A percentile compares a stretch with the other conserved stretches of the same genome.
These are phyloP conservation scores for Pheosia gnoma DNA, from an alignment of 2,888 invertebrate genomes.

Conservation along the genomic window DNA sequence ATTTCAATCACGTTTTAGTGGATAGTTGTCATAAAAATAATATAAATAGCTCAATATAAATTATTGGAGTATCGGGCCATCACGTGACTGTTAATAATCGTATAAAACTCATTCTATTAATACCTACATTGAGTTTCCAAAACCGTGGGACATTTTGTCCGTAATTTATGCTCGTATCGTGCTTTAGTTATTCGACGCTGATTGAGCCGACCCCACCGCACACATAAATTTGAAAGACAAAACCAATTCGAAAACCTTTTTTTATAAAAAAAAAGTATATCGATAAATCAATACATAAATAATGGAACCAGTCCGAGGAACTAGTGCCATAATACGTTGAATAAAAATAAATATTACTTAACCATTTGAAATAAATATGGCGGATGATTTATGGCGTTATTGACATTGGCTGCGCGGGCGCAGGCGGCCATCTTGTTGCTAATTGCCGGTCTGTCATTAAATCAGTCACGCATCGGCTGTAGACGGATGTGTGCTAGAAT, in stretches of 20 bases:
- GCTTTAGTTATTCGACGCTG: slow-evolving; percentile 28
- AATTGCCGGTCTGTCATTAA: slow-evolving; percentile 75
- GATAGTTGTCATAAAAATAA: slow-evolving; percentile 42
- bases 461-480: slow-evolving; percentile 68
- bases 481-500: slow-evolving; percentile 45
- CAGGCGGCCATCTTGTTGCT: slow-evolving; percentile 76
- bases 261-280: slow-evolving; percentile 10
- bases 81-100: slow-evolving; percentile 33
- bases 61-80: slow-evolving; percentile 35
- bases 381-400: slow-evolving; percentile 76
- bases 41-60: slow-evolving; percentile 43
- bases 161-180: slow-evolving; percentile 35
- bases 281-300: slow-evolving; percentile 33
- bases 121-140: slow-evolving; percentile 27
- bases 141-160: slow-evolving; percentile 35
- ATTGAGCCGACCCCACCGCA: slow-evolving; percentile 17
- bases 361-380: slow-evolving; percentile 74
- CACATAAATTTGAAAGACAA: slow-evolving; percentile 33
- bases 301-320: slow-evolving; percentile 36
- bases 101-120: slow-evolving; percentile 35
- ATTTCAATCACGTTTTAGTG: slow-evolving; percentile 39
- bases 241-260: slow-evolving; percentile 26
- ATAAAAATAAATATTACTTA: slow-evolving; percentile 63
- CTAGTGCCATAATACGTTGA: slow-evolving; percentile 45
- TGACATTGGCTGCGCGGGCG: slow-evolving; percentile 73